phyloP scores from a whole-genome alignment of 2,888 invertebrate genomes.

The Mylabris sibirica region DNA sequence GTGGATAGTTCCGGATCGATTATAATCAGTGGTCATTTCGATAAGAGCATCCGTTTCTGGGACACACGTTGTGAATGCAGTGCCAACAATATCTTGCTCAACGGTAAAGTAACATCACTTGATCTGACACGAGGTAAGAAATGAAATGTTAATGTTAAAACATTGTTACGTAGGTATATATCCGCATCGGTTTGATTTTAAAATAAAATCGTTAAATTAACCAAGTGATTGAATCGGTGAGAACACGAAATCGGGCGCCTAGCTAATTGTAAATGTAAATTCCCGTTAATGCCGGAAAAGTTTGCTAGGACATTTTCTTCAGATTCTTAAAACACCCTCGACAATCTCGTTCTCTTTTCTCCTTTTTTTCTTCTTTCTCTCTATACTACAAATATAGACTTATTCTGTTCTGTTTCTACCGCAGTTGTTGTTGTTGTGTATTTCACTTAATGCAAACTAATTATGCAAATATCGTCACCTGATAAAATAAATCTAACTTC shows the following conservation, averaged over 20 bases:
- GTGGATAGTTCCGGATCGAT: constrained; percentile 86
- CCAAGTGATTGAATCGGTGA: constrained; percentile 31
- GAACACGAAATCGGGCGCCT: constrained; percentile 29
- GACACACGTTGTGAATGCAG: constrained; percentile 89
- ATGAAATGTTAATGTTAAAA: constrained; percentile 14
- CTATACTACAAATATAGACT: too few relatives aligned
- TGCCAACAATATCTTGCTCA: constrained; percentile 85
- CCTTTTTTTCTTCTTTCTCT: too few relatives aligned
- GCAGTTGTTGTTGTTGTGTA: constrained; percentile 1
- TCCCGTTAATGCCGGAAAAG: constrained; percentile 37
- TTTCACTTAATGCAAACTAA: constrained; percentile 49
- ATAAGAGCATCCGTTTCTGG: constrained; percentile 97
- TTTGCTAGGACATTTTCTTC: constrained; percentile 29
- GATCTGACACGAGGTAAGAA: constrained; percentile 90
- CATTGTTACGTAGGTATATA: neutral
- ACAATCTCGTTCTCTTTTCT: neutral
- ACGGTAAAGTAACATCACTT: constrained; percentile 94
- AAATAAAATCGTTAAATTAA: constrained; percentile 13
- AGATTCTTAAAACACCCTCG: constrained; percentile 12
- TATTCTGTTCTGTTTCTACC: neutral
- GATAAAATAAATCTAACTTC: constrained; percentile 52
- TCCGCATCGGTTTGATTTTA: neutral
- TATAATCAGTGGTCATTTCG: constrained; percentile 97
- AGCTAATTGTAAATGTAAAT: constrained; percentile 47
- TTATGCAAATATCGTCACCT: constrained; percentile 54